Base-by-base conservation (phyloP, 2,797 vertebrate species). In the Poeciliopsis gracilis region DNA sequence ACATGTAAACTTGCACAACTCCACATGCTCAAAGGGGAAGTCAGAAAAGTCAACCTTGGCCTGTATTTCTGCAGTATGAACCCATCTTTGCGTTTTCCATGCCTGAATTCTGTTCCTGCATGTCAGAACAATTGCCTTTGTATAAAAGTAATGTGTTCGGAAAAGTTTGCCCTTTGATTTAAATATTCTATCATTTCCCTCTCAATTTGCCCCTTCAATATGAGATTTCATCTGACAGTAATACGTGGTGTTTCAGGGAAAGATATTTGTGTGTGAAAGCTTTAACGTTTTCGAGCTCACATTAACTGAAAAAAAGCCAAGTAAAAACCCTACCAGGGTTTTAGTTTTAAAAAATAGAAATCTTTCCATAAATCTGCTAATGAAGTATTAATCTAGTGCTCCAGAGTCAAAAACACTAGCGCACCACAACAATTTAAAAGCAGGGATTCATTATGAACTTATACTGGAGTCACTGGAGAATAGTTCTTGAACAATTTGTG, bases 11-110 rank as follows among this genome's bases (percentile, higher is more conserved):
- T 53, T 71, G 70, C 59, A 77, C 79, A 78, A 77, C 51, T 79
- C 33, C 51, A 51, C 70, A 16, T 49, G 86, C 84, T 89, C 76
- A 38, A 67, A 75, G 63, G 84, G 30, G 76, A 55, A 72, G 78
- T 83, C 84, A 90, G 86, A 82, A 92, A 91, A 89, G 45, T 80
- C 57, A 67, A 77, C 79, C 88, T 81, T 88, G 71, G 72, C 86
- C 59, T 12, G 4, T 28, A 49, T 75, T 81, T 76, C 80, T 83
- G 83, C 61, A 61, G 85, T 90, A 78, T 75, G 69, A 10, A 3
- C 67, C 77, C 82, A 82, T 91, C 86, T 83, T 63, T 70, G 51
- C 30, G 80, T 89, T 81, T 74, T 83, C 71, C 74, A 84, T 70
- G 46, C 84, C 80, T 78, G 84, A 73, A 86, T 23, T 25, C 66